phyloP scores from a whole-genome alignment of 1,140 invertebrate species.

The Phthorimaea operculella region DNA sequence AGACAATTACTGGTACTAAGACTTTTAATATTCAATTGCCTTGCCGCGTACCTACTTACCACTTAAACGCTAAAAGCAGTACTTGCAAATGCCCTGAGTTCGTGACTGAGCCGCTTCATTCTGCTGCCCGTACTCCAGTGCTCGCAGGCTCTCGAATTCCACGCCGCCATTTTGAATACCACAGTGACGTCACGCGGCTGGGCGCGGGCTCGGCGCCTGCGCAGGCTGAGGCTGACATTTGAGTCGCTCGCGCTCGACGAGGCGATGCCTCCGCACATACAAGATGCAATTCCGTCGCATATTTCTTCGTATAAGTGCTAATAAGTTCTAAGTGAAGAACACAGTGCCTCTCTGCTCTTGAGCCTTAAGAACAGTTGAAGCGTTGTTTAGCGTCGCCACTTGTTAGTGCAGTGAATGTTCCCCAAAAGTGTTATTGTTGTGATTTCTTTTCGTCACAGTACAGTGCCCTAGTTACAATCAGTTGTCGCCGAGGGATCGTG shows the following conservation, averaged over 20 bases:
- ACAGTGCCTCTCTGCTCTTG: conserved; percentile 58
- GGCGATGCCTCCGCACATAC: conserved; percentile 46
- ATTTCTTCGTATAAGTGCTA: conserved; percentile 42
- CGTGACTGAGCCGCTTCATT: not conserved
- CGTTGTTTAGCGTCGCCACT: not conserved
- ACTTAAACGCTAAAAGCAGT: not conserved
- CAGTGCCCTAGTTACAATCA: conserved; percentile 42
- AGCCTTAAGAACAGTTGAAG: conserved; percentile 52
- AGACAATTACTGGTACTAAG: not conserved
- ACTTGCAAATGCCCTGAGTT: not conserved
- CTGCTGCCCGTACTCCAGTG: conserved; percentile 29
- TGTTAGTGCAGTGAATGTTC: conserved; percentile 33
- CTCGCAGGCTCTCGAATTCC: conserved; percentile 62
- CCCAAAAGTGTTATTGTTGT: conserved; percentile 55
- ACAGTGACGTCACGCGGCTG: conserved; percentile 57
- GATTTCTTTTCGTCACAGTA: conserved; percentile 49
- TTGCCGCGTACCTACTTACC: not conserved
- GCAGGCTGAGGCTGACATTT: conserved; percentile 47
- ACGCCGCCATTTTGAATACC: conserved; percentile 64
- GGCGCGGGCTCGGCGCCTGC: conserved; percentile 54
- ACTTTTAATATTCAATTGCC: not conserved
- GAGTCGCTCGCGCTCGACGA: conserved; percentile 46
- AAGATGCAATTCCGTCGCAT: conserved; percentile 55
- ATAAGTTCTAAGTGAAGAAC: conserved; percentile 34
- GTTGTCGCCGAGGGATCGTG: conserved; percentile 38